Evolutionary conservation across 2,888 invertebrate species (phyloP), one percentile per base, ranked within the genome.

Genomic region (Leucania comma): DNA sequence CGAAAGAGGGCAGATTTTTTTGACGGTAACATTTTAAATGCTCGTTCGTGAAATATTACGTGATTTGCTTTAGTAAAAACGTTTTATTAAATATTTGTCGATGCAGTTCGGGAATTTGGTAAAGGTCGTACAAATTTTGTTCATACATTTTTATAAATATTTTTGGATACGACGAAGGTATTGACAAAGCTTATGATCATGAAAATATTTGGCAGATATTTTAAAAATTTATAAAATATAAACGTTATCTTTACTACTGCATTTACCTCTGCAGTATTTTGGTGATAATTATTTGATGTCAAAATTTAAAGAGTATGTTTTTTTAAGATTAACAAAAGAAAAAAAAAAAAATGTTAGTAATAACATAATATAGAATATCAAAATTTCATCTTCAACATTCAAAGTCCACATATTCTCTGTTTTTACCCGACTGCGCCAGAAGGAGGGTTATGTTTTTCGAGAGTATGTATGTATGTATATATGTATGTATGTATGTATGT

Each of bases 31-130:
- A 58, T 38, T 20, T 71, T 63, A 51, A 71, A 63, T 56, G 50
- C 32, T 46, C n/a, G 62, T 63, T 64, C 24, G 6, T n/a, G 26
- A 63, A 63, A 80, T 60, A 42, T 42, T 42, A 66, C 63, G 71
- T 78, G 65, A 56, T 71, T 63, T 76, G 77, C 10, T 48, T 78
- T 20, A 22, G 26, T 75, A 46, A 80, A 50, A 69, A n/a, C 10
- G 24, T 56, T 71, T 70, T 56, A 35, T 35, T 14, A 3, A 51
- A 51, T 65, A 48, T 75, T 75, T 71, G 9, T n/a, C n/a, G 24
- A 2, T 68, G 62, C 68, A 53, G 42, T 48, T 74, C 14, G 3
- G 38, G 29, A 46, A 75, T 75, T 70, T 5, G 20, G 26, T 12
- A 64, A 64, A 48, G n/a, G 54, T 59, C 8, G 12, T 22, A 20